These are phyloP conservation scores for Cephalophus harveyi DNA, from an alignment of 2,113 vertebrate species.

Conservation along the genomic window DNA sequence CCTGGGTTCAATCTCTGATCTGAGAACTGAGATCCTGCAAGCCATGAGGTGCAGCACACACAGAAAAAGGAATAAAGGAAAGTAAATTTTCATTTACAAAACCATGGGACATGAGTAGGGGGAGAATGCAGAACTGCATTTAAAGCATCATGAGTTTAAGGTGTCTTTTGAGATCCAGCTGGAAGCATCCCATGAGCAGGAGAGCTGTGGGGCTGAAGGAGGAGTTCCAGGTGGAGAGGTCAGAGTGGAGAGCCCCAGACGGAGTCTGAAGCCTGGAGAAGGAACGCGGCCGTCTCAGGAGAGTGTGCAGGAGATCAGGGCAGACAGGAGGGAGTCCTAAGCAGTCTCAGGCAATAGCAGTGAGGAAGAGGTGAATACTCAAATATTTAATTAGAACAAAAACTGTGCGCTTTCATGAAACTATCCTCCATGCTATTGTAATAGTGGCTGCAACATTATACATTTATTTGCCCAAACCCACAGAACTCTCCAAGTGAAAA, in stretches of 20 bases:
- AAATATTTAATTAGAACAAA: not conserved
- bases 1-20: not conserved
- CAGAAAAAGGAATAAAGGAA: not conserved
- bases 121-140: not conserved
- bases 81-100: not conserved
- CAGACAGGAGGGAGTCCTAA: too few species aligned
- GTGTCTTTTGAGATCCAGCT: not conserved
- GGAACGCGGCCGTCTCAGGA: not conserved
- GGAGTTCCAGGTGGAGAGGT: too few species aligned
- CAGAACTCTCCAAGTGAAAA: rapidly evolving
- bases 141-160: not conserved
- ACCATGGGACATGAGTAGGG: not conserved
- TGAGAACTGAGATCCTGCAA: not conserved
- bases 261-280: not conserved
- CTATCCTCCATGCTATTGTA: not conserved
- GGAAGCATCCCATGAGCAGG: not conserved
- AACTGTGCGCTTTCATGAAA: not conserved
- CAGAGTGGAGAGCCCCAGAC: not conserved
- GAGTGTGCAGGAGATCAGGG: too few species aligned
- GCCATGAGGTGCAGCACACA: not conserved
- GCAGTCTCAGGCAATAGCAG: not conserved
- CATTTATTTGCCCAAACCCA: not conserved
- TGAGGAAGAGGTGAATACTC: not conserved
- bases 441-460: not conserved
- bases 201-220: not conserved